Evolutionary conservation across 2,113 vertebrate species (phyloP), one percentile per base, ranked within the genome.

Genomic region (Tyrannus savana): DNA sequence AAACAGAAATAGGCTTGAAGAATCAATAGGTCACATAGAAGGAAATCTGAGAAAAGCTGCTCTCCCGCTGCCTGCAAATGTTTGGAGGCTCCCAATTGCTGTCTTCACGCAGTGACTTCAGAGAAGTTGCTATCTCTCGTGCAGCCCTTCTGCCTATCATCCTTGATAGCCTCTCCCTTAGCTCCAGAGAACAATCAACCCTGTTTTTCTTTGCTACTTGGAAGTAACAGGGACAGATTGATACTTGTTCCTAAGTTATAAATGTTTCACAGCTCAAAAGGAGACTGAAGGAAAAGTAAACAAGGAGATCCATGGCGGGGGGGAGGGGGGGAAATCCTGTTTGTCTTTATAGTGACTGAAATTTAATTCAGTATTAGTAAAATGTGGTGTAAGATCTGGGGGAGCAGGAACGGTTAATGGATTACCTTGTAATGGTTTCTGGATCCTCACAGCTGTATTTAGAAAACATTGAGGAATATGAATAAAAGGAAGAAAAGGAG

Each of bases 231-330:
- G 47, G 55, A 58, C 39, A 56, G 59, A 80, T 80, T 87, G 60
- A 75, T 92, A 67, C 46, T 92, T 87, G 13, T 37, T 91, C 19
- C 63, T 22, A 64, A 55, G 33, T 90, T 93, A 94, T 67, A 77
- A 90, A 91, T 95, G 62, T 89, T 97, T 95, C 90, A 95, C 80
- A 77, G 50, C 49, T 76, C 58, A 79, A 74, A 93, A 96, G 78
- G 62, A 90, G 83, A 55, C 33, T 84, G 77, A 86, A 80, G 72
- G 66, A 86, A 88, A 95, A 88, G 30, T 77, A 82, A 87, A 86
- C 46, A 85, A 89, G 68, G 72, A 91, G 46, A 55, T 16, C 23
- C 30, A 47, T 8, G 37, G 39, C 39, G 11, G 59, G 33, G 37
- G 30, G 17, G 19, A 4, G 21, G 22, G 22, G 21, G 6, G 22